phyloP scores from a whole-genome alignment of 2,797 vertebrate genomes.

The Molossus alvarezi region DNA sequence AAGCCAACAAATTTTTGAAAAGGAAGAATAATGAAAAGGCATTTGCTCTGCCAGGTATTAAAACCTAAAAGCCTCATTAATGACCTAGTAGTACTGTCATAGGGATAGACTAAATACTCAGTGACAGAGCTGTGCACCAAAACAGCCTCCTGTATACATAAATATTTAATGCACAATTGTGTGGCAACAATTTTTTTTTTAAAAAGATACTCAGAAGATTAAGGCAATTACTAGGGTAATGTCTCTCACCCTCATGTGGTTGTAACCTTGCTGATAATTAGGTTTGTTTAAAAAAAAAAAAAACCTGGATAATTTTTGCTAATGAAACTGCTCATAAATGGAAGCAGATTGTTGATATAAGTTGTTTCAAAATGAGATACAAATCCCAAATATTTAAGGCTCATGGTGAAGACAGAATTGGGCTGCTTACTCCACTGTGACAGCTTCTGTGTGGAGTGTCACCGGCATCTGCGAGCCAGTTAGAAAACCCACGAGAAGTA shows the following conservation, averaged over 20 bases:
- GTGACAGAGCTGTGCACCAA: neutral
- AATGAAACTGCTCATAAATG: constrained; percentile 7
- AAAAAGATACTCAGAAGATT: neutral
- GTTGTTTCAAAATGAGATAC: neutral
- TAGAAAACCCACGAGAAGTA: neutral
- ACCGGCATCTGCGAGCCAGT: neutral
- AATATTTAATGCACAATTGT: neutral
- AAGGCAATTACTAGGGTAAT: neutral
- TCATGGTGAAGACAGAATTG: neutral
- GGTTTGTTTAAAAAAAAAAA: constrained; percentile 29
- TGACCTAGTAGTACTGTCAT: neutral
- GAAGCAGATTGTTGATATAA: constrained; percentile 46
- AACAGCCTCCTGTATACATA: neutral
- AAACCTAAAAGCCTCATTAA: neutral
- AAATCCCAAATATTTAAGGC: constrained; percentile 29
- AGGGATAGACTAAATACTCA: neutral
- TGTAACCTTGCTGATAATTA: neutral
- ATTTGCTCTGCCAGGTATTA: neutral
- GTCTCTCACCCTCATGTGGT: neutral
- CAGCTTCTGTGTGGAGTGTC: neutral
- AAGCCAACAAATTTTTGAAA: neutral
- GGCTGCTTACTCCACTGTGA: neutral
- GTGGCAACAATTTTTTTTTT: neutral
- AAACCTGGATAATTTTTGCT: constrained; percentile 25
- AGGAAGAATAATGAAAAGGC: neutral